These are phyloP conservation scores for Aix galericulata DNA, from an alignment of 2,113 vertebrate species.

Conservation along the genomic window DNA sequence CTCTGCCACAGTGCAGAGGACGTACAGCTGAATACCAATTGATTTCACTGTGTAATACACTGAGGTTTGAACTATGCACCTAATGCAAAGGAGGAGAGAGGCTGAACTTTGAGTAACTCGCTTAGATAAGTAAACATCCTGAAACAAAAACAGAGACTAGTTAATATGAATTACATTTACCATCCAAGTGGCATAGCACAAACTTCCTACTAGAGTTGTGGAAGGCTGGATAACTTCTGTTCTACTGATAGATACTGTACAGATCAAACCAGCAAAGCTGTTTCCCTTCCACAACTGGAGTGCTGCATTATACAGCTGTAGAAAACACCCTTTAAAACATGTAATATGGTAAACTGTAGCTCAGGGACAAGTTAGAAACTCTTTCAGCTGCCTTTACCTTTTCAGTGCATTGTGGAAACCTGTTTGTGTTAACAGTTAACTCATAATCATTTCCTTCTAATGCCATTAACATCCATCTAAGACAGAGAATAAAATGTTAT, in stretches of 20 bases:
- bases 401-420: not conserved
- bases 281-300: not conserved
- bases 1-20: not conserved
- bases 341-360: not conserved
- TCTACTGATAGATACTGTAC: not conserved
- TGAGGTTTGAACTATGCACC: not conserved
- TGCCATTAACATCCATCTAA: not conserved
- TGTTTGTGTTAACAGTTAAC: not conserved
- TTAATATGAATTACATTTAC: not conserved
- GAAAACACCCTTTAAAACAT: not conserved
- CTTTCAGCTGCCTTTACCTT: not conserved
- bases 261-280: not conserved
- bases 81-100: not conserved
- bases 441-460: not conserved
- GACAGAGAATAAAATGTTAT: not conserved
- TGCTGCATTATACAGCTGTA: not conserved
- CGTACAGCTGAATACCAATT: conserved; percentile 17
- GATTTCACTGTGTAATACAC: not conserved
- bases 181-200: not conserved
- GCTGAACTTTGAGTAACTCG: not conserved
- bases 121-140: not conserved
- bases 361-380: not conserved
- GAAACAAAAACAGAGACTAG: not conserved
- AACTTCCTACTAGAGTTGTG: not conserved
- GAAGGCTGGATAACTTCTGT: not conserved